phyloP scores from a whole-genome alignment of 2,888 invertebrate species.

The Chesias legatella region DNA sequence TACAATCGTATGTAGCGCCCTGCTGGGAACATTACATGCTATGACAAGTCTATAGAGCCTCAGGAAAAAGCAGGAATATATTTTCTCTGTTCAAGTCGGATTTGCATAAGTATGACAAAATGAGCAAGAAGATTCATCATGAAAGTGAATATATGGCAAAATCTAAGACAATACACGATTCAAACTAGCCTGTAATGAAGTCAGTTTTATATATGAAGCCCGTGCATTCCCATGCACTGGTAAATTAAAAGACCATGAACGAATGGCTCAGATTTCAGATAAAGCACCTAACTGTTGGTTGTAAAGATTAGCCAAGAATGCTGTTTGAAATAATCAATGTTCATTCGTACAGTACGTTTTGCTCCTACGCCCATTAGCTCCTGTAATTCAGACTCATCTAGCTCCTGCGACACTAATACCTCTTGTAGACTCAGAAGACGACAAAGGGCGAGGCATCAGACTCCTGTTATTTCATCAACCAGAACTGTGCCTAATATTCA shows the following conservation, averaged over 20 bases:
- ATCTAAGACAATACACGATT: not conserved
- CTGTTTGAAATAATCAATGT: slow-evolving; percentile 35
- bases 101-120: too few species aligned
- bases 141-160: not conserved
- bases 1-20: not conserved
- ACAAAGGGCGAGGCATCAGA: slow-evolving; percentile 33
- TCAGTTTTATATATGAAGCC: not conserved
- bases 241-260: slow-evolving; percentile 15
- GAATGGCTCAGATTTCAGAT: slow-evolving; percentile 22
- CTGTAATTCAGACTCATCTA: slow-evolving; percentile 29
- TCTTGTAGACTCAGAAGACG: slow-evolving; percentile 34
- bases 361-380: slow-evolving; percentile 61
- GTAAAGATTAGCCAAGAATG: slow-evolving; percentile 23
- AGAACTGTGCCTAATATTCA: slow-evolving; percentile 24
- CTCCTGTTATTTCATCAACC: slow-evolving; percentile 14
- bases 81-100: too few species aligned
- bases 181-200: not conserved
- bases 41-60: too few species aligned
- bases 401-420: slow-evolving; percentile 28
- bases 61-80: too few species aligned
- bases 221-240: slow-evolving; percentile 6
- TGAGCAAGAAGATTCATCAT: not conserved
- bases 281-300: slow-evolving; percentile 14
- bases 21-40: too few species aligned
- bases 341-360: slow-evolving; percentile 49